These are phyloP conservation scores for Dryas iulia DNA, from an alignment of 1,140 invertebrate genomes.

Conservation along the genomic window DNA sequence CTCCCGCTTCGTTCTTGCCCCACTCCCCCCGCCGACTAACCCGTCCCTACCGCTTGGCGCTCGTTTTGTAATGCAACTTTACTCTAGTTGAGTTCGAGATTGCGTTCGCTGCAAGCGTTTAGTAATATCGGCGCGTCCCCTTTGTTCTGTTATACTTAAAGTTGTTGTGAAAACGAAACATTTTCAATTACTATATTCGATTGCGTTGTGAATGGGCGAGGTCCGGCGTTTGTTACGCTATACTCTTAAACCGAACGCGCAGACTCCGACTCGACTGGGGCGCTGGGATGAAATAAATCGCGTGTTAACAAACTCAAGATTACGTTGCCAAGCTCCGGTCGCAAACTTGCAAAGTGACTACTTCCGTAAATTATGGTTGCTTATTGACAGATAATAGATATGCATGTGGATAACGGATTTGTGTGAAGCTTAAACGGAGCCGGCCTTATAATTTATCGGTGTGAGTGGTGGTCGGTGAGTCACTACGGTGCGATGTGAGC, in stretches of 20 bases:
- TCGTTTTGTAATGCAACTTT: constrained; percentile 53
- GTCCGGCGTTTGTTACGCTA: constrained; percentile 43
- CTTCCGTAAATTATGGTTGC: constrained; percentile 31
- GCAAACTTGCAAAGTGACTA: constrained; percentile 26
- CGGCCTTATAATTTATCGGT: constrained; percentile 47
- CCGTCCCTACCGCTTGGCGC: constrained; percentile 40
- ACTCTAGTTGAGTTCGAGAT: constrained; percentile 46
- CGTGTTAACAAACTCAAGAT: constrained; percentile 44
- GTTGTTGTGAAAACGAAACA: constrained; percentile 54
- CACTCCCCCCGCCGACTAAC: constrained; percentile 32
- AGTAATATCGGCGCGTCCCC: constrained; percentile 26
- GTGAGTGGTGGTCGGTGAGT: constrained; percentile 60
- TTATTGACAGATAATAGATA: constrained; percentile 29
- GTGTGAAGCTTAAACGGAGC: constrained; percentile 35
- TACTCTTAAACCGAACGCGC: constrained; percentile 38
- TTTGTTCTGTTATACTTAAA: constrained; percentile 47
- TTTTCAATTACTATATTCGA: constrained; percentile 42
- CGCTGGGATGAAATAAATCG: constrained; percentile 39
- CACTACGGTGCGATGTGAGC: constrained; percentile 66
- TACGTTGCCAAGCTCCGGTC: constrained; percentile 22
- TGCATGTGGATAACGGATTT: constrained; percentile 27
- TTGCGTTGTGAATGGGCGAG: constrained; percentile 55
- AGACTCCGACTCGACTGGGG: constrained; percentile 38
- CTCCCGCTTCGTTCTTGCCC: constrained; percentile 29
- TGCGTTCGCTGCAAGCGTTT: constrained; percentile 37